Evolutionary conservation across 2,113 vertebrate genomes (phyloP), one percentile per base, ranked within the genome.

Genomic region (Gadus chalcogrammus): DNA sequence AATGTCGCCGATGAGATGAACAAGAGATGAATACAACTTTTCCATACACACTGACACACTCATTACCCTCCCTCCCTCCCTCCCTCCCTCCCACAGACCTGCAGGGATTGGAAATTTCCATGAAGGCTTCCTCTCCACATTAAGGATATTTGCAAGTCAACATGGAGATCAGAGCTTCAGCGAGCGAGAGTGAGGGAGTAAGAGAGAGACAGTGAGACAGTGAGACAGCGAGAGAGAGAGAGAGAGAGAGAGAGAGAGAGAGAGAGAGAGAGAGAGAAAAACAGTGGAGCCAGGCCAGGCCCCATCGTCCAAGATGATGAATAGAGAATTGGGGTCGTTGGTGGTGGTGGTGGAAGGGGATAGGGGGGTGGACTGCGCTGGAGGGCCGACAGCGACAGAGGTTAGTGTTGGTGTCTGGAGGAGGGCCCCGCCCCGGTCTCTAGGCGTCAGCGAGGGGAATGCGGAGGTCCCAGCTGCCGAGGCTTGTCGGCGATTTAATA

Each of bases 401-500:
- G 84, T 79, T 79, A 78, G 76, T 70, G 69, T 64, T 74, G 28
- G 64, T 73, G 82, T 84, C 79, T 64, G 59, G 11, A 79, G 73
- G 67, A 84, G 80, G 67, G 42, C 78, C 76, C 71, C 65, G 69
- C 68, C 76, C 77, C 62, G 3, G 72, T 88, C 80, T 87, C 87
- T 75, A 81, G 20, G 75, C 82, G 83, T 87, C 84, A 76, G 75
- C 67, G 24, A 66, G 68, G 80, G 81, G 86, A 90, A 87, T 84
- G 85, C 20, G 78, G 75, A 78, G 73, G 79, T 85, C 75, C 77
- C 80, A 85, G 85, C 84, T 87, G 84, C 82, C 77, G 78, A 59
- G 67, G 77, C 65, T 73, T 79, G 77, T 83, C 79, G 80, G 84
- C 76, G 79, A 22, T 85, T 85, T 85, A 88, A 87, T 86, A 87